Evolutionary conservation across 2,888 invertebrate genomes (phyloP).

Genomic region (Ormyrus thymus): DNA sequence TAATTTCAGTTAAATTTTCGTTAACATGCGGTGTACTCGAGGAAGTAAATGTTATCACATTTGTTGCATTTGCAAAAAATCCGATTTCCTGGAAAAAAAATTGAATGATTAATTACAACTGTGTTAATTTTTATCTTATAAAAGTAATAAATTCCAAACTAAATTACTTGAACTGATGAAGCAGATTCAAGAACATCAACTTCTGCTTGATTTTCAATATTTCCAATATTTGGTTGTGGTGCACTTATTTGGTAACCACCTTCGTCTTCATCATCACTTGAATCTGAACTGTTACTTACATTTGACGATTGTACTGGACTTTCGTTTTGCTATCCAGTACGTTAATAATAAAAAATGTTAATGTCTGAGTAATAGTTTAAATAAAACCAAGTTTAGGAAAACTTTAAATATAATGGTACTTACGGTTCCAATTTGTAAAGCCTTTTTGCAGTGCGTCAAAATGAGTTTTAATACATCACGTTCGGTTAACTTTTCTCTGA

Average conservation of each 20-base stretch:
- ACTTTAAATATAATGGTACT: conserved; percentile 21
- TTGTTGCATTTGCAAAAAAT: too few species aligned
- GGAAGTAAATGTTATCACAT: too few species aligned
- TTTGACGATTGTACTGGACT: conserved; percentile 38
- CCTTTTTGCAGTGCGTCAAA: conserved; percentile 41
- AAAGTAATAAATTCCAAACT: too few species aligned
- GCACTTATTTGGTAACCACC: conserved; percentile 12
- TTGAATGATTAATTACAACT: too few species aligned
- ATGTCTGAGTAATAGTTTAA: neutral
- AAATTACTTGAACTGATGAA: neutral
- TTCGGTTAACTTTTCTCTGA: conserved; percentile 39
- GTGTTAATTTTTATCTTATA: too few species aligned
- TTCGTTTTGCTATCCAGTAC: conserved; percentile 26
- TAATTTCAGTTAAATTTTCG: too few species aligned
- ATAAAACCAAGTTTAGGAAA: neutral
- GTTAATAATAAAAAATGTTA: neutral
- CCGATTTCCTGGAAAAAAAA: too few species aligned
- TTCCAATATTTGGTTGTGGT: neutral
- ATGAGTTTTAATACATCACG: conserved; percentile 35
- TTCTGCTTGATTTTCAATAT: conserved; percentile 7
- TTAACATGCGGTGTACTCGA: too few species aligned
- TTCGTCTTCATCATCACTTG: conserved; percentile 52
- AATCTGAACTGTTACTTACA: conserved; percentile 39
- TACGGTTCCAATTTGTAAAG: conserved; percentile 33
- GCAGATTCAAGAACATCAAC: neutral